Evolutionary conservation across 1,140 invertebrate species (phyloP).

Genomic region (Coptotermes formosanus): DNA sequence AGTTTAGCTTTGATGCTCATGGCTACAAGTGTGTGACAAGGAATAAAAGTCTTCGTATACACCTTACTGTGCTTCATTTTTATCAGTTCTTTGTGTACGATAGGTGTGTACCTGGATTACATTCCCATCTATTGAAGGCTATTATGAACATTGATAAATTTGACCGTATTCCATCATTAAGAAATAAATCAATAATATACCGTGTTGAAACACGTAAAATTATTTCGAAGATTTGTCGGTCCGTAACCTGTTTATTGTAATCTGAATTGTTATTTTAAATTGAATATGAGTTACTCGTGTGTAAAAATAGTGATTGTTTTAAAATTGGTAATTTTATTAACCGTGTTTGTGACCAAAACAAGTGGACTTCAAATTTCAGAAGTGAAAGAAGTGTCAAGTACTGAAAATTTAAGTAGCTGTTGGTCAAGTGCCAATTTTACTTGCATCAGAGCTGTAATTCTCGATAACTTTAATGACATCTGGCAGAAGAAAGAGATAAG

Average conservation of each 20-base stretch:
- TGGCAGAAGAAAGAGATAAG: neutral
- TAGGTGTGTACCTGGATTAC: neutral
- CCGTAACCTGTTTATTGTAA: too few species aligned
- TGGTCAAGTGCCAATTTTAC: neutral
- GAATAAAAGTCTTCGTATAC: neutral
- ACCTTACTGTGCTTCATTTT: neutral
- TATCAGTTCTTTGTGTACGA: neutral
- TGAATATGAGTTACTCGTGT: neutral
- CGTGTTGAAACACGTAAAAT: too few species aligned
- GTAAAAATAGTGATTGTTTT: neutral
- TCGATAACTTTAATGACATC: neutral
- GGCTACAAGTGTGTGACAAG: neutral
- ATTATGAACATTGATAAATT: neutral
- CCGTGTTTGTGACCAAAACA: neutral
- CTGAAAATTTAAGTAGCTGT: neutral
- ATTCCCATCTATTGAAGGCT: neutral
- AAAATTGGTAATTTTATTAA: neutral
- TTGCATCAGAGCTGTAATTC: neutral
- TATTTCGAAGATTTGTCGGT: too few species aligned
- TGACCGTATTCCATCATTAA: too few species aligned
- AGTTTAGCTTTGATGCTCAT: neutral
- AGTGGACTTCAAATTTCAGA: neutral
- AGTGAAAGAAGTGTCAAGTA: neutral
- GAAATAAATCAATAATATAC: too few species aligned
- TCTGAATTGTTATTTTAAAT: too few species aligned